Conservation (phyloP, 2,797 vertebrate species). For the Uromys caudimaculatus region DNA sequence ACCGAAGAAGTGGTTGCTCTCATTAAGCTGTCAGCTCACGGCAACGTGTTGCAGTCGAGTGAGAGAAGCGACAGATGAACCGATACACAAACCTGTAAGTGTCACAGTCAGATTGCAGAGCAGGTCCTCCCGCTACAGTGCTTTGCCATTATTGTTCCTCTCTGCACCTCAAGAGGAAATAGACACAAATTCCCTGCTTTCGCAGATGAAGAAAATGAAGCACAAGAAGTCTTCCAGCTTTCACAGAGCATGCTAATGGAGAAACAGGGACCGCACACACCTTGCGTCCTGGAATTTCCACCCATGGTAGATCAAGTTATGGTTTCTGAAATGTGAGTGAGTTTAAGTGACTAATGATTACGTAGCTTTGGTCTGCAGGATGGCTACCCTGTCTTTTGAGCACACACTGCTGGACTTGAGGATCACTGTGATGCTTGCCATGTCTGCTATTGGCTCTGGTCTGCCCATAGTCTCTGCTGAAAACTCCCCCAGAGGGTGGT, state of each 20-base stretch:
- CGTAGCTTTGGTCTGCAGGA: neutral
- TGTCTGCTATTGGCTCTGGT: neutral
- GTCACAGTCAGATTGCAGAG: neutral
- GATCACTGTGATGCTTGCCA: neutral
- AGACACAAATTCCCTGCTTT: conserved; percentile 62
- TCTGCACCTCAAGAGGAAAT: conserved; percentile 63
- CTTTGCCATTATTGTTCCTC: conserved; percentile 65
- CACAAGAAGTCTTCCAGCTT: conserved; percentile 65
- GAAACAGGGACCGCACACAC: conserved; percentile 59
- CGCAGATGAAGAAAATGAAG: conserved; percentile 64
- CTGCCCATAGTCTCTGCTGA: neutral
- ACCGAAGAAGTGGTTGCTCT: neutral
- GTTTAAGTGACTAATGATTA: conserved; percentile 62
- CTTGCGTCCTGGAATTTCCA: conserved; percentile 47
- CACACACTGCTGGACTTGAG: neutral
- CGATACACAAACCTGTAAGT: neutral
- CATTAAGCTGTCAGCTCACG: neutral
- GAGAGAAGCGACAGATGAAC: conserved; percentile 12
- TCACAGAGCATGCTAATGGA: conserved; percentile 22
- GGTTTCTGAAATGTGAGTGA: conserved; percentile 57
- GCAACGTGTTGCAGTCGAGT: neutral
- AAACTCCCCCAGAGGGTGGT: neutral
- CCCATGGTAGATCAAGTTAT: conserved; percentile 58
- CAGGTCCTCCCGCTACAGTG: neutral
- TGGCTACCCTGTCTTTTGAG: neutral